phyloP scores from a whole-genome alignment of 1,140 invertebrate genomes.

The Eupristina koningsbergeri region DNA sequence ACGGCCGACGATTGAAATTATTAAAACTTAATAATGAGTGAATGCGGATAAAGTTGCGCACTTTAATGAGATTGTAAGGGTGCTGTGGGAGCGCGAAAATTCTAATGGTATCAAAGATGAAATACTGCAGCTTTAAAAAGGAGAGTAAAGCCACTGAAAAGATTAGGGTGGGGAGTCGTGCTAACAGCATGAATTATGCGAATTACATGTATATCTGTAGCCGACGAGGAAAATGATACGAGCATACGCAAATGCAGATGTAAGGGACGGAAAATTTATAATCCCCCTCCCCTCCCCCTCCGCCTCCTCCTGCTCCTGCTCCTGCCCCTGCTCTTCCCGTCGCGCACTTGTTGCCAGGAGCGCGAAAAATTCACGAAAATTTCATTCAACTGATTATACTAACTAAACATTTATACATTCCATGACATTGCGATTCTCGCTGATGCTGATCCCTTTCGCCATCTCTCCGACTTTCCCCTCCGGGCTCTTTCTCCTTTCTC shows the following conservation, averaged over 20 bases:
- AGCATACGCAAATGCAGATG: background rate
- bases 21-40: no score
- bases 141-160: background rate
- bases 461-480: slow-evolving; percentile 26
- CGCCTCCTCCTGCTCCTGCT: no score
- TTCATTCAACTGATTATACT: slow-evolving; percentile 47
- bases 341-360: slow-evolving; percentile 63
- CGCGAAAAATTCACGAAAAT: slow-evolving; percentile 48
- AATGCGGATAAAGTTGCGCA: no score
- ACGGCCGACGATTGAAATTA: no score
- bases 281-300: no score
- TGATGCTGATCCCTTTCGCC: slow-evolving; percentile 45
- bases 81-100: no score
- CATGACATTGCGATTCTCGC: slow-evolving; percentile 37
- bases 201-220: background rate
- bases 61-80: no score
- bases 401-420: slow-evolving; percentile 47
- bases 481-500: slow-evolving; percentile 6
- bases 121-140: no score
- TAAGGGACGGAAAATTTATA: background rate
- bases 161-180: background rate
- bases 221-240: background rate
- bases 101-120: no score
- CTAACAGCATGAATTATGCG: background rate
- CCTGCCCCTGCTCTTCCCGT: no score